These are phyloP conservation scores for Noctuana brunneofusca DNA, from an alignment of 2,888 invertebrate species.

Conservation along the genomic window DNA sequence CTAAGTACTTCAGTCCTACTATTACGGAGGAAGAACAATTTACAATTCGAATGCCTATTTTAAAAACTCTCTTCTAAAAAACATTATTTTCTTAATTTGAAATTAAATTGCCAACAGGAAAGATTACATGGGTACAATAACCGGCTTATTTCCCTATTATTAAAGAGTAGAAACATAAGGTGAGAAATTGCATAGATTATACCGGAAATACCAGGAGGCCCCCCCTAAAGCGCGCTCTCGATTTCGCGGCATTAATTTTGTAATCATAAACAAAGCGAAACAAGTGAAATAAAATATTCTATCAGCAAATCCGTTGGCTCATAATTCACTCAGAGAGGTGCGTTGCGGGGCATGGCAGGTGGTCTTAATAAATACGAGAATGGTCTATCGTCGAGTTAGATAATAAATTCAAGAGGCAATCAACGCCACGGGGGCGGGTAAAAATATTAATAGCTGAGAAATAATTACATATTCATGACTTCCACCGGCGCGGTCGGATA, in stretches of 20 bases:
- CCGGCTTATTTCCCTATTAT: neutral
- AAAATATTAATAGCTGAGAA: slow-evolving; percentile 82
- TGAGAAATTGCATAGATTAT: slow-evolving; percentile 14
- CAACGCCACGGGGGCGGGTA: slow-evolving; percentile 78
- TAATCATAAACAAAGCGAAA: slow-evolving; percentile 60
- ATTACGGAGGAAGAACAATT: neutral
- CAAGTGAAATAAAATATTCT: slow-evolving; percentile 78
- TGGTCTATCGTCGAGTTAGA: slow-evolving; percentile 75
- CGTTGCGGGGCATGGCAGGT: slow-evolving; percentile 73
- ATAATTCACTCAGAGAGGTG: slow-evolving; percentile 75
- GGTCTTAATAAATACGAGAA: slow-evolving; percentile 82
- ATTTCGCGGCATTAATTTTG: slow-evolving; percentile 50
- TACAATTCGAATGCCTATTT: neutral
- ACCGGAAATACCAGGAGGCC: neutral
- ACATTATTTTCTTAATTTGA: neutral
- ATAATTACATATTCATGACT: slow-evolving; percentile 81
- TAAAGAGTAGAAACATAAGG: neutral
- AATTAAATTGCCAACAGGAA: neutral
- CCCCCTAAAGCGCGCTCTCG: slow-evolving; percentile 23
- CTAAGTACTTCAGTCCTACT: neutral
- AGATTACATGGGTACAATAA: no score
- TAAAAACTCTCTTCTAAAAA: neutral
- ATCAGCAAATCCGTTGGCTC: slow-evolving; percentile 73
- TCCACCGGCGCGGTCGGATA: slow-evolving; percentile 51
- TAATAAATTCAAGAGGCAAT: slow-evolving; percentile 84